A percentile compares a stretch with the other conserved stretches of the same genome.
Evolutionary conservation across 2,888 invertebrate species (phyloP).

Genomic region (Sesamia inferens): DNA sequence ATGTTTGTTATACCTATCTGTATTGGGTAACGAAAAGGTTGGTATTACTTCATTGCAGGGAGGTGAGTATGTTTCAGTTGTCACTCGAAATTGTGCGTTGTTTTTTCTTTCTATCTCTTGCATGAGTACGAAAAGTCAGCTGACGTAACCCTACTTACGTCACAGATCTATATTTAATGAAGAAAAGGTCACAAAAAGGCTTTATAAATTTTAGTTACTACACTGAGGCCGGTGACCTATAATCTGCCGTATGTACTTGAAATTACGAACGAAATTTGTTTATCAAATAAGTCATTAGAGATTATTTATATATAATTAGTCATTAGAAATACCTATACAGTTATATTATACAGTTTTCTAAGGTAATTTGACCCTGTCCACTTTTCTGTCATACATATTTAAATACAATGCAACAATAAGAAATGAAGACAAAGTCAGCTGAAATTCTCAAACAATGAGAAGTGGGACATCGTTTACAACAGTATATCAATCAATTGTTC

Average conservation of each 20-base stretch:
- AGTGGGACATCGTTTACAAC: conserved; percentile 8
- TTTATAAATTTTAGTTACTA: not conserved
- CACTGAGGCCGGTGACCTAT: not conserved
- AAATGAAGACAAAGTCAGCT: not conserved
- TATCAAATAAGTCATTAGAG: no score
- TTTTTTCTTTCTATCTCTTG: not conserved
- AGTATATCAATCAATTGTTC: conserved; percentile 44
- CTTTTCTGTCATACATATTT: not conserved
- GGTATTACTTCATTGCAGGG: no score
- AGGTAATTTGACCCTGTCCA: not conserved
- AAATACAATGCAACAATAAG: not conserved
- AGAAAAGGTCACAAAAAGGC: not conserved
- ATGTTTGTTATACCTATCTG: no score
- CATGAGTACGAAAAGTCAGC: no score
- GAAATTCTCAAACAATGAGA: conserved; percentile 27
- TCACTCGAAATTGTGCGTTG: not conserved
- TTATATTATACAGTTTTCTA: not conserved
- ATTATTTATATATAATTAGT: no score
- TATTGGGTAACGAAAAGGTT: no score
- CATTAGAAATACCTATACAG: not conserved
- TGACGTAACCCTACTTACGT: no score
- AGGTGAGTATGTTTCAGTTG: not conserved
- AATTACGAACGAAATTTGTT: not conserved
- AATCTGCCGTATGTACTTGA: not conserved
- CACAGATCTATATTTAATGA: not conserved